Evolutionary conservation across 2,113 vertebrate species (phyloP).

Genomic region (Tangachromis dhanisi): DNA sequence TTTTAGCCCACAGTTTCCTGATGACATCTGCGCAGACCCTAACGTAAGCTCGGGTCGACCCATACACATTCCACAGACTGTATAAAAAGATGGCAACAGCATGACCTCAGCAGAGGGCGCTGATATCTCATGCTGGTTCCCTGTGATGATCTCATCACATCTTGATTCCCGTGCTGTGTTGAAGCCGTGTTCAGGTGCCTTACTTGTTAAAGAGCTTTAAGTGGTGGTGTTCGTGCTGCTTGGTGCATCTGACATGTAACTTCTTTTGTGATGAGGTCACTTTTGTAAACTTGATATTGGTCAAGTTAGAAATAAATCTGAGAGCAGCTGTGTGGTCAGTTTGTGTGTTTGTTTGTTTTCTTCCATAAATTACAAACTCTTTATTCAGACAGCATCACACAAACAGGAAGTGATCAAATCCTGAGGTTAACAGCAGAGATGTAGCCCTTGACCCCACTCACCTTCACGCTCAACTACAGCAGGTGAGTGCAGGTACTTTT

Average conservation of each 20-base stretch:
- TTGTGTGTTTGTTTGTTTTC: background rate
- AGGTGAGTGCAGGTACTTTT: background rate
- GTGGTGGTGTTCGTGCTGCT: background rate
- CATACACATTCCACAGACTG: background rate
- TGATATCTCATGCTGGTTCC: background rate
- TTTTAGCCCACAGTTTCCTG: background rate
- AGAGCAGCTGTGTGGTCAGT: background rate
- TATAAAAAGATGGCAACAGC: background rate
- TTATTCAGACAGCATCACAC: background rate
- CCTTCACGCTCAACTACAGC: background rate
- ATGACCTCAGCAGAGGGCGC: background rate
- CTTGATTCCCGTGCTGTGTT: background rate
- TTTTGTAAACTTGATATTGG: background rate
- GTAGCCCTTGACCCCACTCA: background rate
- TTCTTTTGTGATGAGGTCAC: background rate
- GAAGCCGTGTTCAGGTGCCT: background rate
- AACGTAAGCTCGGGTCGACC: background rate
- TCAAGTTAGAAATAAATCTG: background rate
- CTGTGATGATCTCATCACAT: background rate
- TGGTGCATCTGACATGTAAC: background rate
- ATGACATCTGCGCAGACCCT: background rate
- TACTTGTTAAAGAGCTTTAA: background rate
- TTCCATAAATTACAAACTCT: background rate
- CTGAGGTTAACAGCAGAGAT: background rate
- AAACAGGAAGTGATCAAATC: background rate